These are phyloP conservation scores for Mycteria americana DNA, from an alignment of 2,797 vertebrate species.

Conservation along the genomic window DNA sequence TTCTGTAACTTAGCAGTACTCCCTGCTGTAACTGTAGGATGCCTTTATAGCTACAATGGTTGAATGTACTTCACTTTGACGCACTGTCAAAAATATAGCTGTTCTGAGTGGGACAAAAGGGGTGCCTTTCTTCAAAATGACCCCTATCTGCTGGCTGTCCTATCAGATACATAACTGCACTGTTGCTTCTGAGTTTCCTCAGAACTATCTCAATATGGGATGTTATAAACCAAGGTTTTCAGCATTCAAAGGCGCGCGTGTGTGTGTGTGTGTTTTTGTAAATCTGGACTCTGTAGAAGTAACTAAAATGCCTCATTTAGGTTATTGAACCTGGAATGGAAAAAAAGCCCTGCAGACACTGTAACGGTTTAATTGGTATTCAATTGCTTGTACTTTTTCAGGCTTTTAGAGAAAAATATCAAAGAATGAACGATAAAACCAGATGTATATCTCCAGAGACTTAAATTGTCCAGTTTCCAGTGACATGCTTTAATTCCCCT, in stretches of 20 bases:
- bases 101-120: not conserved
- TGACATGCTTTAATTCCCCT: conserved; percentile 36
- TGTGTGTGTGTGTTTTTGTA: not conserved
- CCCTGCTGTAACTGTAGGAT: not conserved
- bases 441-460: conserved; percentile 48
- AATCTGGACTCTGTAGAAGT: not conserved
- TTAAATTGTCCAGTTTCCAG: conserved; percentile 21
- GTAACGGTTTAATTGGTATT: not conserved
- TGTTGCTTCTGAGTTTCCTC: not conserved
- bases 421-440: conserved; percentile 27
- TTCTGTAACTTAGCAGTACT: not conserved
- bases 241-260: not conserved
- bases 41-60: not conserved
- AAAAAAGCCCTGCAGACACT: not conserved
- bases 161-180: not conserved
- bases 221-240: not conserved
- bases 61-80: not conserved
- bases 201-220: not conserved
- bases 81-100: not conserved
- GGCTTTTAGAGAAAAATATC: conserved; percentile 8
- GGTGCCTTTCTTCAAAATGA: not conserved
- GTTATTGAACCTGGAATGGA: not conserved
- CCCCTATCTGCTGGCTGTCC: not conserved
- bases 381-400: conserved; percentile 10
- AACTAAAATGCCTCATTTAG: not conserved